Evolutionary conservation across 2,797 vertebrate species (phyloP).

Genomic region (Premnoplex brunnescens): DNA sequence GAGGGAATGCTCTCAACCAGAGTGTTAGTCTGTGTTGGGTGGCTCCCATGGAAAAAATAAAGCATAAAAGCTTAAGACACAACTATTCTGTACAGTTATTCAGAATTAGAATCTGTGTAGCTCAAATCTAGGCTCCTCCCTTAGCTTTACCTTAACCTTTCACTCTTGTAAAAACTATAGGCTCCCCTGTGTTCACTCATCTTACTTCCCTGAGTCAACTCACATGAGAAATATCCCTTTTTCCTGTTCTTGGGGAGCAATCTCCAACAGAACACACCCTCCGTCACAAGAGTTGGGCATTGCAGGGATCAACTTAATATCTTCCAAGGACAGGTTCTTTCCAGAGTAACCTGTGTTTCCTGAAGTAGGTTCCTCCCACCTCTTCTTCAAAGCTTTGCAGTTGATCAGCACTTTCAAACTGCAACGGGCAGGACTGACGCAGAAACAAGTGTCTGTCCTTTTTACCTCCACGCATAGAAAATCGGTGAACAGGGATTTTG

Average conservation of each 20-base stretch:
- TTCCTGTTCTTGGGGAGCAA: neutral
- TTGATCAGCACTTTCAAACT: neutral
- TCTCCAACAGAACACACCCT: neutral
- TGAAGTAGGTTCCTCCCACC: neutral
- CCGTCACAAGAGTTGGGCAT: neutral
- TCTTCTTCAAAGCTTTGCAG: neutral
- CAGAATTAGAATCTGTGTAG: neutral
- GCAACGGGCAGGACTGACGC: neutral
- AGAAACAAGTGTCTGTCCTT: neutral
- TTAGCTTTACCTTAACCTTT: neutral
- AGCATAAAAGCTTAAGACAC: neutral
- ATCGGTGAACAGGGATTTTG: neutral
- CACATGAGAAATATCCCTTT: neutral
- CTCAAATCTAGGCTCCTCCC: neutral
- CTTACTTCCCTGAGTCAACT: neutral
- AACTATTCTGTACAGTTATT: neutral
- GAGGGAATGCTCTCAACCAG: neutral
- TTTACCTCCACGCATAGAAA: neutral
- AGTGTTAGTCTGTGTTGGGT: neutral
- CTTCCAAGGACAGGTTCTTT: neutral
- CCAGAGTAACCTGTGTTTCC: neutral
- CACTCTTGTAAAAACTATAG: neutral
- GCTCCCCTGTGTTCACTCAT: neutral
- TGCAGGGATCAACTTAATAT: neutral
- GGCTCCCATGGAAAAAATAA: neutral